Percentiles rank a stretch among this genome's conserved stretches.
Evolutionary conservation across 2,113 vertebrate genomes (phyloP).

Genomic region (Saccopteryx bilineata): DNA sequence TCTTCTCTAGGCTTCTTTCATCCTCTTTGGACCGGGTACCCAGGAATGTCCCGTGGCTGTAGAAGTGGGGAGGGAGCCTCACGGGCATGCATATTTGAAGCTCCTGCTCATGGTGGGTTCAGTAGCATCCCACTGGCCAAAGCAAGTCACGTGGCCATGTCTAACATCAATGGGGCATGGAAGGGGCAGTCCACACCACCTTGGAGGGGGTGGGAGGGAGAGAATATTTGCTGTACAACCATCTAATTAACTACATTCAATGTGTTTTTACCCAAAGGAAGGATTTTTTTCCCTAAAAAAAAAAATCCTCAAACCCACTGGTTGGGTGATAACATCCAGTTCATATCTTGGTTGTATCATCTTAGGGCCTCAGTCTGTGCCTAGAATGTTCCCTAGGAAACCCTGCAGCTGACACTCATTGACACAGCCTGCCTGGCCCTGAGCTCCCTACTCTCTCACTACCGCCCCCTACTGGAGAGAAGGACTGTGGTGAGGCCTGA

Average conservation of each 20-base stretch:
- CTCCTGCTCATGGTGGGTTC: accelerated
- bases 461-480: neutral
- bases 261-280: neutral
- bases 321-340: neutral
- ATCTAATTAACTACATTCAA: neutral
- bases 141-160: accelerated
- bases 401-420: neutral
- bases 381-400: accelerated
- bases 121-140: accelerated
- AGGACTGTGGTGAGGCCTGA: too few relatives aligned
- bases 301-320: neutral
- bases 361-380: neutral
- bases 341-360: neutral
- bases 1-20: accelerated
- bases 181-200: accelerated
- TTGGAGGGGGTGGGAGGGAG: neutral
- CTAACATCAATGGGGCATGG: accelerated
- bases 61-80: neutral
- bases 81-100: accelerated
- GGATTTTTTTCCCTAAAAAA: accelerated
- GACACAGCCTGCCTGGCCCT: accelerated
- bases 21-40: neutral
- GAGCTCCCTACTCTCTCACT: neutral
- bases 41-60: accelerated
- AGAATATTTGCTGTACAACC: neutral